These are phyloP conservation scores for Caenorhabditis inopinata DNA, from an alignment of 1,140 invertebrate species.

Conservation along the genomic window DNA sequence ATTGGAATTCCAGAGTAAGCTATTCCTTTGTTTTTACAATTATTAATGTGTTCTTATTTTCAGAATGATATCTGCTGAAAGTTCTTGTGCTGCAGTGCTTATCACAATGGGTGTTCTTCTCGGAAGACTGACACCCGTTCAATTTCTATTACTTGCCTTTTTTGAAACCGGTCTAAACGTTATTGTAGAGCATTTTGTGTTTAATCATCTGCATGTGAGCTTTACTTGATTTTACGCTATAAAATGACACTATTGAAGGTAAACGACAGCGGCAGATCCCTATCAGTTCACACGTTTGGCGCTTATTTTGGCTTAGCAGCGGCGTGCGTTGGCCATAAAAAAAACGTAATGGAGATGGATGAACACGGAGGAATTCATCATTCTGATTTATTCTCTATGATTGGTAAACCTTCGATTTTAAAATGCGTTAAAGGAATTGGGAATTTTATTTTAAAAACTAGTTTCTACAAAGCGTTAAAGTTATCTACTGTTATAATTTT, in stretches of 20 bases:
- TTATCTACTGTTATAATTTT: neutral
- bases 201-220: slow-evolving; percentile 66
- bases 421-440: neutral
- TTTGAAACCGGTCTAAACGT: slow-evolving; percentile 67
- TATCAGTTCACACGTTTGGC: slow-evolving; percentile 55
- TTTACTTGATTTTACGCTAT: neutral
- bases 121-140: slow-evolving; percentile 68
- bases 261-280: slow-evolving; percentile 59
- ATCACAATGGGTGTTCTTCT: slow-evolving; percentile 70
- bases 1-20: slow-evolving; percentile 40
- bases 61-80: slow-evolving; percentile 69
- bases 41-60: slow-evolving; percentile 8
- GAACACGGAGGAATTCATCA: slow-evolving; percentile 67
- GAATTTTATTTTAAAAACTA: neutral
- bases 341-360: slow-evolving; percentile 50
- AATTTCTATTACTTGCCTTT: slow-evolving; percentile 68
- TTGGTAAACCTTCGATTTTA: slow-evolving; percentile 59
- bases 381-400: slow-evolving; percentile 69
- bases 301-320: slow-evolving; percentile 57
- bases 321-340: slow-evolving; percentile 59
- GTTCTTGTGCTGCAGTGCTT: slow-evolving; percentile 68
- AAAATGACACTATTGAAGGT: slow-evolving; percentile 20
- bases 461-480: neutral
- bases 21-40: neutral
- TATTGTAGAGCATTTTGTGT: slow-evolving; percentile 67